A percentile compares a stretch with the other conserved stretches of the same genome.
Evolutionary conservation across 2,113 vertebrate species (phyloP).

Genomic region (Galeopterus variegatus): DNA sequence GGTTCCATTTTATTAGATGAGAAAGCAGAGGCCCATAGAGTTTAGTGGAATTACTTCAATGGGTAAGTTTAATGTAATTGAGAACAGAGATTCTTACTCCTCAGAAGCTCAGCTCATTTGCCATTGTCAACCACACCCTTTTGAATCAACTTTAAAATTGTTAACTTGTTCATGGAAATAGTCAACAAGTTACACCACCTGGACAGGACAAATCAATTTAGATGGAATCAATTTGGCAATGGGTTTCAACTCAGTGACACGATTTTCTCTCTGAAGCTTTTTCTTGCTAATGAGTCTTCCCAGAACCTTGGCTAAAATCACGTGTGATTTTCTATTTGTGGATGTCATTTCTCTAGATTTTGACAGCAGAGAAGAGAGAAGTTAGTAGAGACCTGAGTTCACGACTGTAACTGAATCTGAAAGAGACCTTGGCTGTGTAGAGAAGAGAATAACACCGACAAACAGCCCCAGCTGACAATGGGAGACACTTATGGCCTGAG

Average conservation of each 20-base stretch:
- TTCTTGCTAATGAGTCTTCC: constrained; percentile 30
- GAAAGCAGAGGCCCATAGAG: not conserved
- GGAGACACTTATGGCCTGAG: constrained; percentile 43
- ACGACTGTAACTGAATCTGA: constrained; percentile 51
- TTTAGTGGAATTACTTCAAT: constrained; percentile 62
- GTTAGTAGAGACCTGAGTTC: constrained; percentile 48
- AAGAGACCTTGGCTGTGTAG: constrained; percentile 32
- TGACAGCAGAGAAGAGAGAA: constrained; percentile 34
- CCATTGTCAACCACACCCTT: constrained; percentile 15
- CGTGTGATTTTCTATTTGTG: constrained; percentile 5
- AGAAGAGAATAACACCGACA: constrained; percentile 44
- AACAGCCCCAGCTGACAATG: not conserved
- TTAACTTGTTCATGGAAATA: constrained; percentile 71
- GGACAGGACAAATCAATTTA: constrained; percentile 56
- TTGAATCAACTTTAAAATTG: constrained; percentile 67
- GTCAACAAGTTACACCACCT: constrained; percentile 34
- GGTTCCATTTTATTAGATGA: constrained; percentile 44
- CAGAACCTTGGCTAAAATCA: constrained; percentile 54
- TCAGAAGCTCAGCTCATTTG: constrained; percentile 45
- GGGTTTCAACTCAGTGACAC: constrained; percentile 38
- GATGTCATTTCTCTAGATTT: constrained; percentile 60
- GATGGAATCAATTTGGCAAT: constrained; percentile 51
- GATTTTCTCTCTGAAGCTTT: constrained; percentile 61
- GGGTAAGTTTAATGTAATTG: not conserved
- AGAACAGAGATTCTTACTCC: constrained; percentile 34